Conservation (phyloP, 2,113 vertebrate genomes). For the Callocephalon fimbriatum region DNA sequence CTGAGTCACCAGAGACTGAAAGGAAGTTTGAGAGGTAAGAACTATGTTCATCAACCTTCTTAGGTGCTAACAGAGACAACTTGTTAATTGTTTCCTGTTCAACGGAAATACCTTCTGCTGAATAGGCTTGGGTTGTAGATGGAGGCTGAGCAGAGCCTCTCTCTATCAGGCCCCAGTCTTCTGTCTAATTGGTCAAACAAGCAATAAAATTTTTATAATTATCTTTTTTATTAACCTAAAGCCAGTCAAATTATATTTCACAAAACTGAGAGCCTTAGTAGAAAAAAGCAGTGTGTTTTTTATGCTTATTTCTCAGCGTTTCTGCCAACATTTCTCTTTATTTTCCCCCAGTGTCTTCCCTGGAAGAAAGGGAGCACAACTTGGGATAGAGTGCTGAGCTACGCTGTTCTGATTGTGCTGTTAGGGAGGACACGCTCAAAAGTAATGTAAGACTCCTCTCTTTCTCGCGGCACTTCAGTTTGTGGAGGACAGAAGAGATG, state of each 20-base stretch:
- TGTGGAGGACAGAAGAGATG: background rate
- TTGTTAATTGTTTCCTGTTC: constrained; percentile 14
- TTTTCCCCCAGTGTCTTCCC: background rate
- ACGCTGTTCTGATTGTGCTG: fast-evolving
- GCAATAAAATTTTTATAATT: background rate
- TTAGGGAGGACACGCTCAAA: background rate
- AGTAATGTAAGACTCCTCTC: background rate
- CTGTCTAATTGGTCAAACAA: background rate
- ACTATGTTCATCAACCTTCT: background rate
- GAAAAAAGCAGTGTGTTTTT: background rate
- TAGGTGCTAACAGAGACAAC: background rate
- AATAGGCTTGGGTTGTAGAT: background rate
- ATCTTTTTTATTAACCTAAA: background rate
- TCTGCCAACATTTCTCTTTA: background rate
- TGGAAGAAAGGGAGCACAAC: background rate
- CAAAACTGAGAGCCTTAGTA: background rate
- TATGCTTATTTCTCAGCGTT: background rate
- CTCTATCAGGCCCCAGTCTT: background rate
- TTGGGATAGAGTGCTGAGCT: background rate
- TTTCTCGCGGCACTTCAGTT: background rate
- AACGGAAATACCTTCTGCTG: background rate
- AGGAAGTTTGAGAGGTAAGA: background rate
- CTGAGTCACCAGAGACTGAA: background rate
- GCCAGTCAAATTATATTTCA: background rate
- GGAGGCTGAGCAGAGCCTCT: background rate